Evolutionary conservation across 2,113 vertebrate species (phyloP).

Genomic region (Chrysochloris asiatica): DNA sequence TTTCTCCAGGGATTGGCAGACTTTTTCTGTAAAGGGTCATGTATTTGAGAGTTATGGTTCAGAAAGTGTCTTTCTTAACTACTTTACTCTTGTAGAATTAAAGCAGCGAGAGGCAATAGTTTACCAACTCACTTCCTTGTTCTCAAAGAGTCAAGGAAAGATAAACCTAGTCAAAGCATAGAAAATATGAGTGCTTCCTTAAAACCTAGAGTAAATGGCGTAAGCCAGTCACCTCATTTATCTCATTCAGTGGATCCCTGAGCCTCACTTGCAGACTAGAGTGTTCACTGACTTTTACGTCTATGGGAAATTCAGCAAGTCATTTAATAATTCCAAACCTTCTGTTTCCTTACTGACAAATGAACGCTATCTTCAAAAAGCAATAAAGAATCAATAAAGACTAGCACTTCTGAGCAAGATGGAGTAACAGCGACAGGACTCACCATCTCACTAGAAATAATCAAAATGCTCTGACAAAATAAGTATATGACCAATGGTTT

Average conservation of each 20-base stretch:
- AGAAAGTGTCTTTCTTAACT: too few species aligned
- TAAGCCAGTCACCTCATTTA: neutral
- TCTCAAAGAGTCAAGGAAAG: neutral
- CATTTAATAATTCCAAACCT: too few species aligned
- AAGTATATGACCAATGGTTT: neutral
- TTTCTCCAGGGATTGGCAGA: too few species aligned
- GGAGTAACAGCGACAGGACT: neutral
- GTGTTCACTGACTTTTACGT: neutral
- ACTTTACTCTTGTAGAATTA: too few species aligned
- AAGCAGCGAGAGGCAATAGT: neutral
- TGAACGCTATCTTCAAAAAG: neutral
- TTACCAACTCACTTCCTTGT: neutral
- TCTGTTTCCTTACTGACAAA: neutral
- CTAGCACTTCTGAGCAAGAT: neutral
- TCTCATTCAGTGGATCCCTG: rapidly evolving
- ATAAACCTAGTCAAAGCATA: neutral
- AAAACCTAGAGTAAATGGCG: neutral
- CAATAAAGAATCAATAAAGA: neutral
- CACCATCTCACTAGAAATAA: neutral
- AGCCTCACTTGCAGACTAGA: neutral
- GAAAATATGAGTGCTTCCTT: neutral
- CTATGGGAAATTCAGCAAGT: neutral
- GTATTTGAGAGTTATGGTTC: too few species aligned
- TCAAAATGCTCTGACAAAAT: neutral
- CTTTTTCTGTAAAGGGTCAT: too few species aligned